Conservation (phyloP, 2,888 invertebrate species). For the Scaptomyza polygonia region DNA sequence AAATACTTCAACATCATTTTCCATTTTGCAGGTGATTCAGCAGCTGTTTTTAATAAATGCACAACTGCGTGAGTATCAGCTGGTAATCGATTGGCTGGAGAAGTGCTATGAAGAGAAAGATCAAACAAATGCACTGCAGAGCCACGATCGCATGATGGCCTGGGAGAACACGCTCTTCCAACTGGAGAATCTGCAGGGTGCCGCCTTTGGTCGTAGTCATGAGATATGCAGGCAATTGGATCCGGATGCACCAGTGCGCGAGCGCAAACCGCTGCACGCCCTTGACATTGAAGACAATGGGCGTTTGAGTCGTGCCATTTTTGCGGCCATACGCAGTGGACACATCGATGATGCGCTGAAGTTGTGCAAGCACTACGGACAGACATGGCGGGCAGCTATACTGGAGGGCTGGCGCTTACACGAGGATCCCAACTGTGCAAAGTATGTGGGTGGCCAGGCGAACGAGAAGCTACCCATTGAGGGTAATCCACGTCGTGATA, state of each 20-base stretch:
- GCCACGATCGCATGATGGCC: slow-evolving; percentile 90
- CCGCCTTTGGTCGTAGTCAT: slow-evolving; percentile 86
- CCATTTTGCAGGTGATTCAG: slow-evolving; percentile 67
- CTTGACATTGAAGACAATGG: slow-evolving; percentile 93
- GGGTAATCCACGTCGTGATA: slow-evolving; percentile 92
- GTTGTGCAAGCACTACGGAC: slow-evolving; percentile 93
- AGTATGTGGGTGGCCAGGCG: slow-evolving; percentile 74
- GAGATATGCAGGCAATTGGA: slow-evolving; percentile 90
- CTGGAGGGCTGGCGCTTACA: slow-evolving; percentile 95
- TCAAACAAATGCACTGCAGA: slow-evolving; percentile 87
- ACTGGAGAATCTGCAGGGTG: slow-evolving; percentile 86
- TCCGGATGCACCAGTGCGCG: slow-evolving; percentile 94
- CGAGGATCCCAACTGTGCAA: slow-evolving; percentile 92
- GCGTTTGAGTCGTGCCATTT: slow-evolving; percentile 86
- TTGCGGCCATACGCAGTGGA: slow-evolving; percentile 92
- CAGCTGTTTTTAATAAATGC: slow-evolving; percentile 85
- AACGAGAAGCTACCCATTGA: slow-evolving; percentile 86
- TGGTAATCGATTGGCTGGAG: slow-evolving; percentile 97
- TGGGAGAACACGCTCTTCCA: slow-evolving; percentile 97
- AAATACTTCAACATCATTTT: neutral
- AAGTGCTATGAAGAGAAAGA: slow-evolving; percentile 88
- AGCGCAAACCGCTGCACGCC: slow-evolving; percentile 92
- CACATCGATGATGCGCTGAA: slow-evolving; percentile 93
- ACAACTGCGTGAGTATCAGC: slow-evolving; percentile 89
- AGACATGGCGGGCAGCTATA: slow-evolving; percentile 95